Percentiles rank a stretch among this genome's conserved stretches.
Conservation (phyloP, 2,888 invertebrate genomes). For the Apamea anceps region DNA sequence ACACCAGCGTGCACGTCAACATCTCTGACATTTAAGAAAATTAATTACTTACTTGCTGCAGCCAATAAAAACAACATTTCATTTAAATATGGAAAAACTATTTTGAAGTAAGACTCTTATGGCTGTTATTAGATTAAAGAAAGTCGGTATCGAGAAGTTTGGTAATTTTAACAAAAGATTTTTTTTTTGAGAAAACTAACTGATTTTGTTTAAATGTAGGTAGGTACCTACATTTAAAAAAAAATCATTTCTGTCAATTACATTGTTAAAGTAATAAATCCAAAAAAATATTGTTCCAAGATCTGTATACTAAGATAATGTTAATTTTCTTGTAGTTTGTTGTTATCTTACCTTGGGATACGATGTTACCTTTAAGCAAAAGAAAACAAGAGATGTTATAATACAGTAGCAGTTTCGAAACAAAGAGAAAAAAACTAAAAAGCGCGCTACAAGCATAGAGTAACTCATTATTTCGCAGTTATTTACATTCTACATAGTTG, state of each 20-base stretch:
- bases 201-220: too few relatives aligned
- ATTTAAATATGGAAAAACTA: neutral
- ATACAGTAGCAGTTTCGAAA: constrained; percentile 51
- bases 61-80: constrained; percentile 3
- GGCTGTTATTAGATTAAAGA: neutral
- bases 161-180: neutral
- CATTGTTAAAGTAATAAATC: neutral
- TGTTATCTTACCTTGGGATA: constrained; percentile 57
- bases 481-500: constrained; percentile 22
- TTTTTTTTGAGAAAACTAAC: too few relatives aligned
- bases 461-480: constrained; percentile 10
- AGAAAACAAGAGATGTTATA: constrained; percentile 58
- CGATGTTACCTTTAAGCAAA: constrained; percentile 66
- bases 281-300: neutral
- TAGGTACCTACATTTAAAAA: neutral
- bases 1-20: constrained; percentile 17
- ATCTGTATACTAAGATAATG: neutral
- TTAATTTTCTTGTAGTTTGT: constrained; percentile 36
- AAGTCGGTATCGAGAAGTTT: neutral
- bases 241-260: neutral
- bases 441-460: constrained; percentile 16
- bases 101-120: neutral
- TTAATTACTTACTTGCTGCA: neutral
- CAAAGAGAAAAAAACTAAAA: constrained; percentile 16
- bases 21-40: constrained; percentile 15